Base-by-base conservation (phyloP, 2,888 invertebrate species). In the Hermaeophaga mercurialis region DNA sequence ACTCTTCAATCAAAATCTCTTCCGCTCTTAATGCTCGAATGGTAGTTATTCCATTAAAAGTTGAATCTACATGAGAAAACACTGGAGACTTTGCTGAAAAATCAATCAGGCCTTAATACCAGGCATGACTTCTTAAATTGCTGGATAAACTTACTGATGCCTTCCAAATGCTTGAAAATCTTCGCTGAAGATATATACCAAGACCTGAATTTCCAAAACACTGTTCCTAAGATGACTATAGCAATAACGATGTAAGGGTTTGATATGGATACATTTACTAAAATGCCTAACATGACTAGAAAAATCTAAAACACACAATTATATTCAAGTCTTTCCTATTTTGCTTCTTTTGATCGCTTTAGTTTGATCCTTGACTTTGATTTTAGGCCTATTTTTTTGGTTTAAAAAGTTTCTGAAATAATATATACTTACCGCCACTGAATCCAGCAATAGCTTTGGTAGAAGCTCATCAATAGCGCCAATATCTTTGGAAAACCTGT, bases 401-500 rank as follows among this genome's bases (percentile, higher is more conserved):
- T n/a, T 5, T 22, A 22, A 6, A 5, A 22, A 22, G 3, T 6
- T 5, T 22, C 3, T 22, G 3, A 22, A 5, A 5, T 22, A 6
- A 6, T 22, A 22, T 5, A 22, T 11, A 33, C 31, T 36, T 72
- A 85, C 87, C 82, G 85, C 65, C 4, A 82, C 71, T 0, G 85
- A 81, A 65, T 88, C 87, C 50, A 89, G 72, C 33, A 84, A 75
- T 26, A 83, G 82, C 56, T 85, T 83, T 0, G 89, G 89, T 5
- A 90, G 74, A 18, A 86, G 73, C 67, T 91, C 91, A 67, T 91
- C 91, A 72, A 91, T 85, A 0, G 86, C 84, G 0, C 90, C 90
- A 72, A 91, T 84, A 70, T 94, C 93, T 73, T 92, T 92, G 1
- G 92, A 88, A 70, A 94, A 92, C 61, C 93, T 64, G 62, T 88